Base-by-base conservation (phyloP, 2,797 vertebrate genomes). In the Micropoecilia bifurca region DNA sequence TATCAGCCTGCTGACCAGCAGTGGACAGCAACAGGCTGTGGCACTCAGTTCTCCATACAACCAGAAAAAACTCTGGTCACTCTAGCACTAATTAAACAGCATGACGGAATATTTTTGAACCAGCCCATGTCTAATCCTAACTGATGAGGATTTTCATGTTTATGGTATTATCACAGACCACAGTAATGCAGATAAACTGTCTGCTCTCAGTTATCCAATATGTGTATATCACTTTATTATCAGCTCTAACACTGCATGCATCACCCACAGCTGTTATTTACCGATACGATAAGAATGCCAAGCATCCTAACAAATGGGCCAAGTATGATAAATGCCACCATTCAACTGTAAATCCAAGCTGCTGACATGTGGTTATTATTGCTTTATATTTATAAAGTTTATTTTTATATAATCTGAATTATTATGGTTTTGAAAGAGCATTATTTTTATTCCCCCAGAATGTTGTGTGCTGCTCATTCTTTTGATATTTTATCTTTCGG, bases 381-480 rank as follows among this genome's bases (percentile, higher is more conserved):
- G 82, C 86, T 94, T 93, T 94, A 92, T 92, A 90, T 92, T 90
- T 82, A 89, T 71, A 94, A 90, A 93, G 81, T 89, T 92, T 95
- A 95, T 95, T 95, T 96, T 95, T 96, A 89, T 96, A 90, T 96
- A 95, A 94, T 90, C 89, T 91, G 78, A 88, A 88, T 81, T 92
- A 55, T 91, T 73, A 79, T 76, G 83, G 81, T 81, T 55, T 80
- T 88, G 71, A 74, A 83, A 87, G 71, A 85, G 47, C 72, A 53
- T 82, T 71, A 71, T 85, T 77, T 85, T 79, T 88, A 86, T 71
- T 73, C 47, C 46, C 72, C 59, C 57, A 25, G 82, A 76, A 91
- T 79, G 25, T 90, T 43, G 83, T 85, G 78, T 79, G 89, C 25
- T 80, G 28, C 79, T 80, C 79, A 85, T 80, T 61, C 14, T 85